Conservation (phyloP, 2,797 vertebrate species). For the Malacoraja senta region DNA sequence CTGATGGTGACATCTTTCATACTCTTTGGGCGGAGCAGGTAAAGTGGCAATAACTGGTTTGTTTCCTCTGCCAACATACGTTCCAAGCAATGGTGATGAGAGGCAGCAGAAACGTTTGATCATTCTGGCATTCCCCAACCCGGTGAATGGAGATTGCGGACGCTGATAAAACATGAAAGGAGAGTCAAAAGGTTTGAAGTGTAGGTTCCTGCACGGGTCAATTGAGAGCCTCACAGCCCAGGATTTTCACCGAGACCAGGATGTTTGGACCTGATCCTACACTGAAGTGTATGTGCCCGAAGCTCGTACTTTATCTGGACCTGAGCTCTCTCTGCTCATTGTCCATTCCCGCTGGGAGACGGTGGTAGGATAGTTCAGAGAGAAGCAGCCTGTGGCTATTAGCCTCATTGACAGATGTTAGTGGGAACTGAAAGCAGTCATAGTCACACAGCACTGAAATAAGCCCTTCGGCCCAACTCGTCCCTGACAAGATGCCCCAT, state of each 20-base stretch:
- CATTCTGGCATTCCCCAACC: not conserved
- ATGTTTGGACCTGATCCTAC: not conserved
- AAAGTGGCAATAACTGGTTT: not conserved
- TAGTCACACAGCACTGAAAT: no score
- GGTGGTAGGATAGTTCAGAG: not conserved
- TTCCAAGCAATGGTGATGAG: not conserved
- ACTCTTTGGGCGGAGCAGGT: not conserved
- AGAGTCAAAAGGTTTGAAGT: not conserved
- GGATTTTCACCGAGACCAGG: not conserved
- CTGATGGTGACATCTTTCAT: not conserved
- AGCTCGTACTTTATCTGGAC: not conserved
- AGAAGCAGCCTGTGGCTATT: not conserved
- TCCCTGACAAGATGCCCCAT: no score
- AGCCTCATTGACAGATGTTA: not conserved
- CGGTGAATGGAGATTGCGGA: not conserved
- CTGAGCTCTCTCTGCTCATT: not conserved
- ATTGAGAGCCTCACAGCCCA: no score
- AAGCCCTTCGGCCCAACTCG: no score
- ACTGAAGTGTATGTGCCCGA: not conserved
- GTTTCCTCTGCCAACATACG: not conserved
- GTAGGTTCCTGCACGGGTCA: not conserved
- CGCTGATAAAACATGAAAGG: not conserved
- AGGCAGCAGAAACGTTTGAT: not conserved
- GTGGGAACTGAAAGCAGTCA: not conserved
- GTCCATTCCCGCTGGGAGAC: not conserved